Evolutionary conservation across 2,113 vertebrate species (phyloP).

Genomic region (Vidua chalybeata): DNA sequence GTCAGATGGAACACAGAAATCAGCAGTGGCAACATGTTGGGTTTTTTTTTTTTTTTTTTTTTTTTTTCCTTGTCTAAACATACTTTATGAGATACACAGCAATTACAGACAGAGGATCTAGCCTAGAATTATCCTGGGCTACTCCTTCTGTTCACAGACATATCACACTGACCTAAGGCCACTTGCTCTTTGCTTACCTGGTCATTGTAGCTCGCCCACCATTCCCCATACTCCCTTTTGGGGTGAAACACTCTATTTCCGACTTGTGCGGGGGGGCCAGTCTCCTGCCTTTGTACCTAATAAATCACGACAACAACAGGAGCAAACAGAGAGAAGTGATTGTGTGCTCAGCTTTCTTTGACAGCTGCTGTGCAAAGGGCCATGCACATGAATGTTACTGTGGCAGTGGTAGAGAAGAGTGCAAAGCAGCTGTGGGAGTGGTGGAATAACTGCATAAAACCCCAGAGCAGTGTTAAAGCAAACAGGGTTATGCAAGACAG

Average conservation of each 20-base stretch:
- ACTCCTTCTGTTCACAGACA: constrained; percentile 65
- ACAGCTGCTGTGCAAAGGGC: constrained; percentile 40
- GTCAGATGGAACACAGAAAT: constrained; percentile 43
- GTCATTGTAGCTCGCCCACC: constrained; percentile 84
- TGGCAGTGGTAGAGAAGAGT: background rate
- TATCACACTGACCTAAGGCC: constrained; percentile 66
- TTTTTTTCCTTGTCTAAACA: background rate
- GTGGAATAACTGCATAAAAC: background rate
- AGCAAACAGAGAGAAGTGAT: constrained; percentile 82
- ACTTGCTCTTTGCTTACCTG: constrained; percentile 80
- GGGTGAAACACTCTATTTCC: constrained; percentile 86
- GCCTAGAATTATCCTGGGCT: constrained; percentile 48
- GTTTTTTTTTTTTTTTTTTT: background rate
- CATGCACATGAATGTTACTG: background rate
- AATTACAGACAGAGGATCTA: constrained; percentile 53
- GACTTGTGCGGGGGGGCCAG: constrained; percentile 83
- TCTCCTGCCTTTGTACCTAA: constrained; percentile 85
- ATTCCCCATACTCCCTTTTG: constrained; percentile 85
- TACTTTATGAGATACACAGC: constrained; percentile 35
- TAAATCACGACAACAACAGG: constrained; percentile 81
- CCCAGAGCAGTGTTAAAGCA: background rate
- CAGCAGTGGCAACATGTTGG: background rate
- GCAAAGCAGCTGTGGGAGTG: background rate
- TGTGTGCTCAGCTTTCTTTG: constrained; percentile 57
- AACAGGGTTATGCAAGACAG: background rate